A percentile compares a stretch with the other conserved stretches of the same genome.
These are phyloP conservation scores for Corythaeola cristata DNA, from an alignment of 2,113 vertebrate species.

Conservation along the genomic window DNA sequence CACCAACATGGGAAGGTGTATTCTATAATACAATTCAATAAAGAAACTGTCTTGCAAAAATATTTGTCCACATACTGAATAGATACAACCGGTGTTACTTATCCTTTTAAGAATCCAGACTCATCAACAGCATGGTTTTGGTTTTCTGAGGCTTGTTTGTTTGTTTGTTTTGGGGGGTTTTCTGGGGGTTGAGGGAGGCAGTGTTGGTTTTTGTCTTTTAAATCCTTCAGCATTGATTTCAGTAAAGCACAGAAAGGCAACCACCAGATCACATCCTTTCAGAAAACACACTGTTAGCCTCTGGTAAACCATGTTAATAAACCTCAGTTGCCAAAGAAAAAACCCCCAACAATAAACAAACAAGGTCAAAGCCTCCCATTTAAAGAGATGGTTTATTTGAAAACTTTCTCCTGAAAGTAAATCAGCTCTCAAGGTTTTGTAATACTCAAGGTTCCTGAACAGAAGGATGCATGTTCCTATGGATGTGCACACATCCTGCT, in stretches of 20 bases:
- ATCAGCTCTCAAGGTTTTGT: neutral
- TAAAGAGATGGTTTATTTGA: neutral
- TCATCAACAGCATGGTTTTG: neutral
- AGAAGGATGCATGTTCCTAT: neutral
- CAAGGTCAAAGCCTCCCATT: neutral
- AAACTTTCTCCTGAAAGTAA: neutral
- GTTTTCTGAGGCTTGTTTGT: neutral
- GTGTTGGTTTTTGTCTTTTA: neutral
- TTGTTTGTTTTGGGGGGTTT: neutral
- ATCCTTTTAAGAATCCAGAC: neutral
- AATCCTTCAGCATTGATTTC: neutral
- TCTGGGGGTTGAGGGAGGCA: neutral
- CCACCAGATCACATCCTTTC: neutral
- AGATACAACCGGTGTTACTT: neutral
- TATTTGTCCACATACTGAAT: neutral
- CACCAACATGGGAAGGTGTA: neutral
- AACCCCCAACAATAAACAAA: neutral
- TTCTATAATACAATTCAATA: neutral
- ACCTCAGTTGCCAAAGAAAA: neutral
- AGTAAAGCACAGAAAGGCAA: neutral
- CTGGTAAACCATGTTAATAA: neutral
- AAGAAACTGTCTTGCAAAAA: neutral
- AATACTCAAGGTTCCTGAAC: rapidly evolving
- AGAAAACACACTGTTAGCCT: neutral
- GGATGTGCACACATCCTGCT: neutral